Evolutionary conservation across 2,888 invertebrate genomes (phyloP).

Genomic region (Stenodema calcarata): DNA sequence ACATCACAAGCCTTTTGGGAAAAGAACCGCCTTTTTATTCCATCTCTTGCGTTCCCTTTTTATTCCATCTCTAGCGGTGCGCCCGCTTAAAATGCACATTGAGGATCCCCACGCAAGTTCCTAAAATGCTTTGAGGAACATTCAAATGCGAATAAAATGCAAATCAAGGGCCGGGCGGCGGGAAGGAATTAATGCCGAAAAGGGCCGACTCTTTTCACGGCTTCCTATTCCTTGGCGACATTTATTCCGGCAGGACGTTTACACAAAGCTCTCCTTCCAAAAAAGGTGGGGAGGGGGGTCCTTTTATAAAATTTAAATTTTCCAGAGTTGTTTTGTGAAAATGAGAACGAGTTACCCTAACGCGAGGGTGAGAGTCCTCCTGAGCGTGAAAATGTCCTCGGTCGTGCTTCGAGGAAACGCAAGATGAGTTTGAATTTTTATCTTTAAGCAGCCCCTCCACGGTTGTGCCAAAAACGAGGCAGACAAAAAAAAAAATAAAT

Average conservation of each 20-base stretch:
- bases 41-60: no score
- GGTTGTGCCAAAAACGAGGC: no score
- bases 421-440: neutral
- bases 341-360: neutral
- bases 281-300: neutral
- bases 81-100: conserved; percentile 54
- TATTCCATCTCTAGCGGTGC: conserved; percentile 1
- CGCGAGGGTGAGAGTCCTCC: neutral
- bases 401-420: neutral
- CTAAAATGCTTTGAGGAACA: conserved; percentile 53
- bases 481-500: no score
- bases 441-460: neutral
- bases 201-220: conserved; percentile 17
- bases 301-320: conserved; percentile 42
- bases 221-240: conserved; percentile 49
- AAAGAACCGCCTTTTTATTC: neutral
- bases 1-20: neutral
- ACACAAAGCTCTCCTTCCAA: conserved; percentile 39
- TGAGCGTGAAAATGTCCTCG: neutral
- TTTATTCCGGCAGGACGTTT: conserved; percentile 52
- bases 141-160: conserved; percentile 55
- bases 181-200: conserved; percentile 50
- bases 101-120: conserved; percentile 41
- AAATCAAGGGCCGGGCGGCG: conserved; percentile 34
- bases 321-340: conserved; percentile 7